These are phyloP conservation scores for Tachysurus fulvidraco DNA, from an alignment of 2,113 vertebrate genomes.

Conservation along the genomic window DNA sequence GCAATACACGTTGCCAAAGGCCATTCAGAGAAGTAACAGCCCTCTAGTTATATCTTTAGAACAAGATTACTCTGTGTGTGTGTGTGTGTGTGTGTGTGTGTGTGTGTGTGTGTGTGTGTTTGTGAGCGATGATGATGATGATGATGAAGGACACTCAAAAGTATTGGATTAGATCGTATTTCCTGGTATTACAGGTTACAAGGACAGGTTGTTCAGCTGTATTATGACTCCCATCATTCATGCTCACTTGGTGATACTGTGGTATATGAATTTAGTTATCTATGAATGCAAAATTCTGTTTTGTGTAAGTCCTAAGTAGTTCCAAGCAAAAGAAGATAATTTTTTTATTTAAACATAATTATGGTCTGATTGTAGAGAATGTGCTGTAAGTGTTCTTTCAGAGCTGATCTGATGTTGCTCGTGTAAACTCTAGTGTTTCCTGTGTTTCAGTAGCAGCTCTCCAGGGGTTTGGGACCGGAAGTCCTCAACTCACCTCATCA, in stretches of 20 bases:
- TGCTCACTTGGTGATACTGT: neutral
- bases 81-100: neutral
- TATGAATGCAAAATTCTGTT: neutral
- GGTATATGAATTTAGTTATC: neutral
- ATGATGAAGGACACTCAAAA: conserved; percentile 25
- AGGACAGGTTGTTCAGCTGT: neutral
- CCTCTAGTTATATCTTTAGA: conserved; percentile 3
- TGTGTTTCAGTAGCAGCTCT: conserved; percentile 36
- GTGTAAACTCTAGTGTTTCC: conserved; percentile 42
- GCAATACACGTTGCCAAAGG: neutral
- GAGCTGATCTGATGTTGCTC: conserved; percentile 38
- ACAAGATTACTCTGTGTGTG: conserved; percentile 3
- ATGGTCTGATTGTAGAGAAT: conserved; percentile 34
- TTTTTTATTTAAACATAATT: conserved; percentile 35
- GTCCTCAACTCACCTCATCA: neutral
- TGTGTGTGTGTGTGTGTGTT: too few relatives aligned
- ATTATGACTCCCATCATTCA: neutral
- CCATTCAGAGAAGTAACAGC: neutral
- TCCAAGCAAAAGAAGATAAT: neutral
- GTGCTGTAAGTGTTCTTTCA: conserved; percentile 20
- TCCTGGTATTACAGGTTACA: neutral
- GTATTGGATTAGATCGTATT: neutral
- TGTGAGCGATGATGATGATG: too few relatives aligned
- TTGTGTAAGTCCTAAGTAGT: neutral
- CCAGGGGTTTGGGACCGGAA: neutral